These are phyloP conservation scores for Tillus elongatus DNA, from an alignment of 2,888 invertebrate genomes.

Conservation along the genomic window DNA sequence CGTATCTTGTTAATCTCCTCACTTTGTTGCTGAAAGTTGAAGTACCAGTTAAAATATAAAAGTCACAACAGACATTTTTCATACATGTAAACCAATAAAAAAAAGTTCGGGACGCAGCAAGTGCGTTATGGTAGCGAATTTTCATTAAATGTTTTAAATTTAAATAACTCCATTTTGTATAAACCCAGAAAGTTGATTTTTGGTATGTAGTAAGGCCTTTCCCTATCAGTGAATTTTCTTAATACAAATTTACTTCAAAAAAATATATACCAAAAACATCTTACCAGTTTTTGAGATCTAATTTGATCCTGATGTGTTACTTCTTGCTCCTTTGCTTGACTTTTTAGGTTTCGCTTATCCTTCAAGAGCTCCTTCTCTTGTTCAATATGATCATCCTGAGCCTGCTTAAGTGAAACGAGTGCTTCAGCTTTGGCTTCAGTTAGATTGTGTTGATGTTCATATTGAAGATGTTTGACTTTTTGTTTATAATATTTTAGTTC, in stretches of 20 bases:
- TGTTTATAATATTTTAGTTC: conserved; percentile 84
- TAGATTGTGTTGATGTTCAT: conserved; percentile 79
- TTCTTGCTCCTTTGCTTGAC: conserved; percentile 59
- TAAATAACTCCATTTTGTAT: no score
- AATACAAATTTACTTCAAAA: no score
- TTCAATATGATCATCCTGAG: conserved; percentile 71
- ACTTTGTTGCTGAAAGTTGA: conserved; percentile 36
- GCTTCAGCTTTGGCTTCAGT: conserved; percentile 79
- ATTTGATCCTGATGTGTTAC: conserved; percentile 63
- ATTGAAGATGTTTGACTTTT: conserved; percentile 86
- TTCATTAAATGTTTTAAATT: no score
- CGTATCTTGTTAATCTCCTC: conserved; percentile 50
- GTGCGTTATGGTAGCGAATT: no score
- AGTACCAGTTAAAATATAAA: no score
- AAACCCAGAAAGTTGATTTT: no score
- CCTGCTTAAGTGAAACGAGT: conserved; percentile 69
- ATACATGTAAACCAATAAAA: no score
- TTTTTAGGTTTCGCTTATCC: conserved; percentile 61
- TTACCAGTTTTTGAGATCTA: conserved; percentile 58
- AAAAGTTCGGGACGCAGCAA: no score
- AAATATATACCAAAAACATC: no score
- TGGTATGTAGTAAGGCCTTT: no score
- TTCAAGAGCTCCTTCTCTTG: conserved; percentile 69
- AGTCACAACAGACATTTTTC: no score
- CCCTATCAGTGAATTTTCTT: no score